Evolutionary conservation across 2,113 vertebrate species (phyloP).

Genomic region (Nerophis ophidion): DNA sequence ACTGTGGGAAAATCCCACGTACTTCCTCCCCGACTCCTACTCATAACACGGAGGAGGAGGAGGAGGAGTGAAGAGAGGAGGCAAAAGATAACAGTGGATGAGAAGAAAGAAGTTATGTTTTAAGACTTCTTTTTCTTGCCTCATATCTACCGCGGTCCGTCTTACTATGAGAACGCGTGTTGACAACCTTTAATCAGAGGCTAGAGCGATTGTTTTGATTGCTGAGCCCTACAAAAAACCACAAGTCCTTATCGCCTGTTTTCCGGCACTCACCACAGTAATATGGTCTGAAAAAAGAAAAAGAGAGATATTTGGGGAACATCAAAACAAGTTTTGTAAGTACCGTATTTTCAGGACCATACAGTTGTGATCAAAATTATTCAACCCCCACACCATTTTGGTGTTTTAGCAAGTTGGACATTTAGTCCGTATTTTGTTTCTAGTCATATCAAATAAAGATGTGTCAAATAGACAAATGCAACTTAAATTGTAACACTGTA

Average conservation of each 20-base stretch:
- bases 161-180: conserved; percentile 20
- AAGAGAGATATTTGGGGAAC: conserved; percentile 33
- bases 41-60: conserved; percentile 42
- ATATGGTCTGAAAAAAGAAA: conserved; percentile 42
- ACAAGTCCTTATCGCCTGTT: conserved; percentile 54
- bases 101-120: neutral
- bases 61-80: conserved; percentile 6
- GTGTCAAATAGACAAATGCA: too few relatives aligned
- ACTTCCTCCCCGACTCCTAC: conserved; percentile 47
- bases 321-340: conserved; percentile 16
- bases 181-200: conserved; percentile 45
- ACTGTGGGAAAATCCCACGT: conserved; percentile 80
- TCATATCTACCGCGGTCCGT: neutral
- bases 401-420: too few relatives aligned
- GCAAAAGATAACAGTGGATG: conserved; percentile 2
- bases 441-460: too few relatives aligned
- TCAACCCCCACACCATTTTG: too few relatives aligned
- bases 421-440: too few relatives aligned
- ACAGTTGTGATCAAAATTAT: too few relatives aligned
- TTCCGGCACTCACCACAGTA: conserved; percentile 58
- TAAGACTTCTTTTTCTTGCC: conserved; percentile 19
- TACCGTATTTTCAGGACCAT: too few relatives aligned
- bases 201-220: conserved; percentile 65
- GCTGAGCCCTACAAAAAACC: conserved; percentile 56
- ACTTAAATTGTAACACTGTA: too few relatives aligned